phyloP scores from a whole-genome alignment of 2,888 invertebrate genomes.

The Polyploca ridens region DNA sequence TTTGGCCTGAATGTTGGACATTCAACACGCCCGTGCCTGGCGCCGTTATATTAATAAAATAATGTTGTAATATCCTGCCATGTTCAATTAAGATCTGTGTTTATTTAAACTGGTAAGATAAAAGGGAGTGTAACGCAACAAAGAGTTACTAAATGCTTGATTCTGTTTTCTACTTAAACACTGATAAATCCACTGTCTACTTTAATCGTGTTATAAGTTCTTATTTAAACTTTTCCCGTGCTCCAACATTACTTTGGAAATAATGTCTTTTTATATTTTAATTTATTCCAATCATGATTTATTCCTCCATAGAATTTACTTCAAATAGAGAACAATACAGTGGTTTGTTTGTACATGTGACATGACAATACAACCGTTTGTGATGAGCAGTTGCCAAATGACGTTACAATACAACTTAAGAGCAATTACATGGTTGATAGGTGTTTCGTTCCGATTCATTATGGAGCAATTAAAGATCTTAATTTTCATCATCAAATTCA shows the following conservation, averaged over 20 bases:
- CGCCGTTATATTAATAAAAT: conserved; percentile 25
- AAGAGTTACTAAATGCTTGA: background rate
- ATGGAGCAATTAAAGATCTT: background rate
- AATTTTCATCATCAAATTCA: too few relatives aligned
- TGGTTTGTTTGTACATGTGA: background rate
- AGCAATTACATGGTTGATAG: conserved; percentile 1
- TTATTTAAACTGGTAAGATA: background rate
- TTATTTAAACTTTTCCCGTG: too few relatives aligned
- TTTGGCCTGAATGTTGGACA: conserved; percentile 18
- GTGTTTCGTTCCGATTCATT: too few relatives aligned
- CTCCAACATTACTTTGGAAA: too few relatives aligned
- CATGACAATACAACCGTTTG: background rate
- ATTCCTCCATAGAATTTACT: background rate
- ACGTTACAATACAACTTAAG: conserved; percentile 2
- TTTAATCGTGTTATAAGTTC: too few relatives aligned
- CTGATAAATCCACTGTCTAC: too few relatives aligned
- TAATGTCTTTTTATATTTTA: too few relatives aligned
- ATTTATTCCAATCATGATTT: background rate
- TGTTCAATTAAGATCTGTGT: conserved; percentile 23
- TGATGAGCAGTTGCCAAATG: conserved; percentile 5
- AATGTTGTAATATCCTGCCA: conserved; percentile 34
- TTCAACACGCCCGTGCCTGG: conserved; percentile 17
- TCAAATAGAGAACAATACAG: background rate
- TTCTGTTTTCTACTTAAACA: background rate
- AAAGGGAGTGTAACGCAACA: background rate